Evolutionary conservation across 2,113 vertebrate species (phyloP), one percentile per base, ranked within the genome.

Genomic region (Coreoperca whiteheadi): DNA sequence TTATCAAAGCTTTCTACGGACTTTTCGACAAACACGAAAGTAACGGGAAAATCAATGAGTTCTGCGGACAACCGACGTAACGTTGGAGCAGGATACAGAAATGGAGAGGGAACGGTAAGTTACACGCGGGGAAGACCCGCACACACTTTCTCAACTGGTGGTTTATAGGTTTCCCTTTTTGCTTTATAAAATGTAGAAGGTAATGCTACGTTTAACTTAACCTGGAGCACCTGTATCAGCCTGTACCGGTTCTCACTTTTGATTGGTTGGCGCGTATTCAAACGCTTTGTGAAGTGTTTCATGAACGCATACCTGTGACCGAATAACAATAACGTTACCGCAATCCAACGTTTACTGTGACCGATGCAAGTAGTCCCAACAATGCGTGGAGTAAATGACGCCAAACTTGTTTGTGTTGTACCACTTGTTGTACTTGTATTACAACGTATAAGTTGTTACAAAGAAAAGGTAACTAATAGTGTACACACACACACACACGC

Each of bases 71-170:
- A 39, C 68, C 75, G 76, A 86, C 70, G 81, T 2, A 32, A 57
- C 21, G 39, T 43, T 50, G 65, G 70, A 65, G 74, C 59, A 16
- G 76, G 74, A 78, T 7, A 18, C 80, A 80, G 69, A 34, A 61
- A 89, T 75, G 91, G 75, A 87, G 82, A 57, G 25, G 60, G 11
- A n/a, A 23, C 81, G 91, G 93, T 94, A 77, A 90, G 89, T 86
- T 32, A 6, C 21, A 64, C 61, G 21, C 28, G 15, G 63, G 20
- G 5, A 67, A 30, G n/a, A 74, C 46, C 46, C 61, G 25, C 20
- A 1, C 23, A 43, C 1, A 7, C 0, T 37, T 34, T 81, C 14
- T 15, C 16, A 23, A 7, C 46, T 8, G 21, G 21, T 23, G 8
- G 6, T 69, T 73, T 4, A 32, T 0, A 60, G 0, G 12, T 30